Base-by-base conservation (phyloP, 2,797 vertebrate species). In the Alectoris magna region DNA sequence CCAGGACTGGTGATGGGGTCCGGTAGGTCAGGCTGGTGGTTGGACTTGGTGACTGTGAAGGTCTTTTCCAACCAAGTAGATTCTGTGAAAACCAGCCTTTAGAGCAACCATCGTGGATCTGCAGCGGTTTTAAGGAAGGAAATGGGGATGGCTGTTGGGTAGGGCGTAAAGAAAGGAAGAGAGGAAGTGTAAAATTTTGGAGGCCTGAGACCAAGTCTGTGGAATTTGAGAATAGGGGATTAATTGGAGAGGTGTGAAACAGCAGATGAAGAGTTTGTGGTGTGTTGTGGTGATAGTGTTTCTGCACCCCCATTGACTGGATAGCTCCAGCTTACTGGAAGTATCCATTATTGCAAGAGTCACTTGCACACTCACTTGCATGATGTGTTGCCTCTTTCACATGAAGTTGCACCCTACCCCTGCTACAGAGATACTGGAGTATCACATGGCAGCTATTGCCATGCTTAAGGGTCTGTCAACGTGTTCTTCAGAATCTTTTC, bases 311-410 rank as follows among this genome's bases (percentile, higher is more conserved):
- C 72, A 72, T 39, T 72, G 49, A 31, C 71, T 48, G 71, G 81
- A 41, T n/a, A 75, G 88, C 71, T 93, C 49, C 71, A 83, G 72
- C 70, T 86, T 87, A 26, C 53, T 84, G 22, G 80, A 69, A 73
- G 49, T 90, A 83, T 34, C 71, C 16, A 1, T 46, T 73, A 11
- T 8, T 59, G 95, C 89, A 87, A 55, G 94, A 89, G 56, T 87
- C 92, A 94, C 76, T 9, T 90, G 76, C 39, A 84, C 84, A 49
- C 68, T 44, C n/a, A 59, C 71, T 95, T 71, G 77, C 80, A 91
- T 97, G 93, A 64, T 83, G 85, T 56, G 63, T 48, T 89, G 83
- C 56, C 73, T 74, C 71, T 85, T 69, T 58, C 82, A 85, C 64
- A 0, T 66, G 66, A 60, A 67, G 64, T 73, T 24, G 11, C 93